Base-by-base conservation (phyloP, 2,888 invertebrate species). In the Microctonus brassicae region DNA sequence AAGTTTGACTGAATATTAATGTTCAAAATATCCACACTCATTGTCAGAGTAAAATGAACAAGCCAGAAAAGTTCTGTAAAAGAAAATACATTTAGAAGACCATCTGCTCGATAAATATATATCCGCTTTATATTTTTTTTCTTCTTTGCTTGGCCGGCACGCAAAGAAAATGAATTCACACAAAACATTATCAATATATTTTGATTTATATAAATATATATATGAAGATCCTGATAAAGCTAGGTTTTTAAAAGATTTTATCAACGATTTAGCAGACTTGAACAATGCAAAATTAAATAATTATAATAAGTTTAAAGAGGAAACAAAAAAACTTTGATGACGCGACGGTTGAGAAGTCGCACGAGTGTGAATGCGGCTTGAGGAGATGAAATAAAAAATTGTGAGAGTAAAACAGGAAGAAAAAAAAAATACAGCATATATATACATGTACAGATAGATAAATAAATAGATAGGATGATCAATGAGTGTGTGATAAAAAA, bases 331-430 rank as follows among this genome's bases (percentile, higher is more conserved):
- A 62, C 62, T 69, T 52, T 47, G 53, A 52, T 62, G 61, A 69
- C 68, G 61, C 60, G 34, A 34, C 34, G 22, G 55, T n/a, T 2
- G 10, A 1, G 29, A 58, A 42, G 52, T 69, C 69, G 69, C 63
- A 63, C 10, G 55, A 42, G 55, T 69, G 69, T 20, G n/a, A 63
- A 69, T 57, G 63, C 69, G 69, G 69, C 69, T 69, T 62, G 20
- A 69, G 36, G 57, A 42, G 29, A 29, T 29, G 29, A 29, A 29
- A 7, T 5, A 29, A 29, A 29, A 29, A 29, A 29, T n/a, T n/a
- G n/a, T n/a, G n/a, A n/a, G n/a, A n/a, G n/a, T n/a, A n/a, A n/a
- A n/a, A n/a, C n/a, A n/a, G n/a, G 7, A 29, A 29, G 7, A 69
- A 17, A 42, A 29, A 57, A 57, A 69, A 63, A 55, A 26, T 20